Percentiles rank a stretch among this genome's conserved stretches.
Conservation (phyloP, 2,113 vertebrate species). For the Poeciliopsis turrubarensis region DNA sequence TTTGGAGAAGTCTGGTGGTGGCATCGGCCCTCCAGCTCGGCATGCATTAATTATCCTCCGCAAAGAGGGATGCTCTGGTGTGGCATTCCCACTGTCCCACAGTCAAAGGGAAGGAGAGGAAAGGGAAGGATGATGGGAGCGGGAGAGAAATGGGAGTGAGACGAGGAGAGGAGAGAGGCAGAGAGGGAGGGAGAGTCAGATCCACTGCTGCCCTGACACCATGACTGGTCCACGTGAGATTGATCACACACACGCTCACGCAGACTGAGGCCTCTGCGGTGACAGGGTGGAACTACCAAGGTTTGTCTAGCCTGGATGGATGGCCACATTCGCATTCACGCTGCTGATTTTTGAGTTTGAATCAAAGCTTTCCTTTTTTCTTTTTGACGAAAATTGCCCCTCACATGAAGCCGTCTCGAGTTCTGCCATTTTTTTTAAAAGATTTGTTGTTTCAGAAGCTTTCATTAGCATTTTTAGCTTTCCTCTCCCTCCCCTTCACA, state of each 20-base stretch:
- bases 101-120: conserved; percentile 65
- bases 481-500: conserved; percentile 68
- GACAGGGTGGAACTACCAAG: conserved; percentile 71
- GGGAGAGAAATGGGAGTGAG: conserved; percentile 26
- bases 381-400: conserved; percentile 15
- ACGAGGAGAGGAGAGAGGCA: conserved; percentile 30
- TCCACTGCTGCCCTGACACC: conserved; percentile 78
- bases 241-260: conserved; percentile 77
- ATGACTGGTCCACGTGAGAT: conserved; percentile 83
- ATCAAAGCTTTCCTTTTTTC: background rate
- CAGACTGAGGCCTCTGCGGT: conserved; percentile 72
- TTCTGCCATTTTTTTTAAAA: conserved; percentile 44
- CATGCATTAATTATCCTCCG: conserved; percentile 77
- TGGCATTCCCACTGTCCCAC: conserved; percentile 67
- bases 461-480: conserved; percentile 76
- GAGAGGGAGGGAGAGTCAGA: conserved; percentile 70
- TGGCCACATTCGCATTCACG: conserved; percentile 30
- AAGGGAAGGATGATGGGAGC: conserved; percentile 66
- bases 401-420: background rate
- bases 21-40: conserved; percentile 57
- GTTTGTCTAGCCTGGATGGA: conserved; percentile 68
- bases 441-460: conserved; percentile 64
- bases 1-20: conserved; percentile 52
- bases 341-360: conserved; percentile 10
- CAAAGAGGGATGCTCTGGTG: conserved; percentile 70